Percentiles rank a stretch among this genome's conserved stretches.
Evolutionary conservation across 2,888 invertebrate genomes (phyloP).

Genomic region (Bhutanitis thaidina): DNA sequence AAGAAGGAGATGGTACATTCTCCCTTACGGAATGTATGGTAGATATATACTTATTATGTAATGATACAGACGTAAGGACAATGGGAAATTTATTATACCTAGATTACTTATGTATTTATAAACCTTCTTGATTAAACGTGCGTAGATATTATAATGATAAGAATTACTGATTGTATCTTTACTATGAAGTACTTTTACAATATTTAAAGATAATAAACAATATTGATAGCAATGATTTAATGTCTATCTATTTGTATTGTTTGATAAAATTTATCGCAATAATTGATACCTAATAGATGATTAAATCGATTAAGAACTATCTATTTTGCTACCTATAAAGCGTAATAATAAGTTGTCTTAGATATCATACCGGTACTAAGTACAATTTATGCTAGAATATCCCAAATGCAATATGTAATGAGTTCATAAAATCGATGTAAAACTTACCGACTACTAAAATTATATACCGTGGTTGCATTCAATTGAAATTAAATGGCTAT

Average conservation of each 20-base stretch:
- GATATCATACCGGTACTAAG: not conserved
- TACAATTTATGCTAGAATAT: no score
- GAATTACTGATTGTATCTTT: conserved; percentile 66
- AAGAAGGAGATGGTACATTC: no score
- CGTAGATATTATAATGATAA: conserved; percentile 51
- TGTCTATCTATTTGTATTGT: conserved; percentile 69
- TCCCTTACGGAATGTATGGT: no score
- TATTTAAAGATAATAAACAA: conserved; percentile 70
- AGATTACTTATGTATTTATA: conserved; percentile 22
- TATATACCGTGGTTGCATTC: conserved; percentile 19
- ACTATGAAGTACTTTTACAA: conserved; percentile 65
- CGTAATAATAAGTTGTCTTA: conserved; percentile 16
- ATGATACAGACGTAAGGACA: no score
- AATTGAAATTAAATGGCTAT: conserved; percentile 53
- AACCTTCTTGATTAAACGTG: conserved; percentile 31
- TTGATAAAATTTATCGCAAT: conserved; percentile 69
- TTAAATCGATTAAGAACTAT: conserved; percentile 45
- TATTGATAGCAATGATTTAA: conserved; percentile 69
- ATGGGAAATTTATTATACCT: conserved; percentile 3
- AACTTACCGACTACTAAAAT: no score
- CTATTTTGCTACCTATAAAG: conserved; percentile 38
- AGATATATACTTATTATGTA: no score
- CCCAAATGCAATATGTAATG: no score
- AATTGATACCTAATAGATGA: conserved; percentile 50
- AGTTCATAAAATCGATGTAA: no score